Base-by-base conservation (phyloP, 2,888 invertebrate species). In the Liopterus haemorrhoidalis region DNA sequence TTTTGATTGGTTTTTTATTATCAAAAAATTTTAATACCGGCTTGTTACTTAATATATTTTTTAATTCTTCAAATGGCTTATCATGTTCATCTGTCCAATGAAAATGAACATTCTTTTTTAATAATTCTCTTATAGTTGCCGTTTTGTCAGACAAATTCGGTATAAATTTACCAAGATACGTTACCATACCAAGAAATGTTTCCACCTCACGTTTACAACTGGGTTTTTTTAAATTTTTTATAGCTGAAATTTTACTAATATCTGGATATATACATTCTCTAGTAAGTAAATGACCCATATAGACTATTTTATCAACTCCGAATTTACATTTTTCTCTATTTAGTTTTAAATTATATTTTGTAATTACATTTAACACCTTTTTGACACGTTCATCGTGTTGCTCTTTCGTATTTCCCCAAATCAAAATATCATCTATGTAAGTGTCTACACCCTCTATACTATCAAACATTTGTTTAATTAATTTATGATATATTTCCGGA, bases 121-220 rank as follows among this genome's bases (percentile, higher is more conserved):
- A 27, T 25, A 59, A 40, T 14, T 49, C 27, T 42, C 52, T 49
- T 14, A 57, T 37, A 2, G 50, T 41, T 21, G 44, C 37, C 27
- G 53, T 56, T 22, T 45, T 28, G 2, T 52, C 41, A 15, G 58
- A 51, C n/a, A 56, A 46, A 39, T 56, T 56, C 22, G 49, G 50
- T 15, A 60, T 50, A 48, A 54, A 59, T 49, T 53, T 53, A 19
- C 50, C 28, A 3, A 57, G 31, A 46, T 57, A 58, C n/a, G 53
- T 57, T 8, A 55, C 45, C 38, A 59, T 46, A 8, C 60, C 58
- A 11, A 58, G 39, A 11, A 62, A 49, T 14, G 49, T 41, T 41
- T 55, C 50, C 3, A 60, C 21, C n/a, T 57, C 56, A 32, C 50
- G 48, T 32, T 49, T 54, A 36, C 49, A 53, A 27, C 45, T 41